These are phyloP conservation scores for Hermaeophaga mercurialis DNA, from an alignment of 2,888 invertebrate genomes.

Conservation along the genomic window DNA sequence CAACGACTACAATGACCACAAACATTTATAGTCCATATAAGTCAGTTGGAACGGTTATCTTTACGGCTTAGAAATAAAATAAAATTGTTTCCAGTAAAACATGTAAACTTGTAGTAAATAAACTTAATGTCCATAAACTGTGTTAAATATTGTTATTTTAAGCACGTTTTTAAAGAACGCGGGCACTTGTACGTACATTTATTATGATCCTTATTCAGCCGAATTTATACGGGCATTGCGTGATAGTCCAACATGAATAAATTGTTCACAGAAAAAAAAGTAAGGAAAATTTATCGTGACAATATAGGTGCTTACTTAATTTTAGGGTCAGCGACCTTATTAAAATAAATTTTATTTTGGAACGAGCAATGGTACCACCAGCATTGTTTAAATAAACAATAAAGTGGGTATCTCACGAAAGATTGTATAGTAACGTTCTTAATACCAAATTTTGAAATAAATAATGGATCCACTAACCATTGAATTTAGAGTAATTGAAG, in stretches of 20 bases:
- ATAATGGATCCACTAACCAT: too few relatives aligned
- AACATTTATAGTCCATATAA: too few relatives aligned
- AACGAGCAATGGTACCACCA: neutral
- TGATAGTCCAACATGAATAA: conserved; percentile 11
- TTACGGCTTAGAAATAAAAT: neutral
- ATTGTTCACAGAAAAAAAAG: neutral
- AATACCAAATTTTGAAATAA: too few relatives aligned
- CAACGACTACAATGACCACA: too few relatives aligned
- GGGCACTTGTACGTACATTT: neutral
- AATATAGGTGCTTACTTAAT: conserved; percentile 7
- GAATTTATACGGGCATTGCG: conserved; percentile 15
- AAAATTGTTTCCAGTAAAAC: neutral
- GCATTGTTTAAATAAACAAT: neutral
- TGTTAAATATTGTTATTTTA: neutral
- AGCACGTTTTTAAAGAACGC: conserved; percentile 3
- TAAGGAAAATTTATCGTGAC: conserved; percentile 9
- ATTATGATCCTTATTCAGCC: neutral
- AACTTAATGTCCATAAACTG: neutral
- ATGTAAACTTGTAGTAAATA: conserved; percentile 1
- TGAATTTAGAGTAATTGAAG: too few relatives aligned
- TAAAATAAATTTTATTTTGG: neutral
- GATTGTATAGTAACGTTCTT: too few relatives aligned
- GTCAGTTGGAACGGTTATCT: too few relatives aligned
- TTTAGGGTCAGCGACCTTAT: neutral
- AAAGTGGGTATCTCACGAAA: too few relatives aligned